phyloP scores from a whole-genome alignment of 2,888 invertebrate genomes.

The Tridacna crocea region DNA sequence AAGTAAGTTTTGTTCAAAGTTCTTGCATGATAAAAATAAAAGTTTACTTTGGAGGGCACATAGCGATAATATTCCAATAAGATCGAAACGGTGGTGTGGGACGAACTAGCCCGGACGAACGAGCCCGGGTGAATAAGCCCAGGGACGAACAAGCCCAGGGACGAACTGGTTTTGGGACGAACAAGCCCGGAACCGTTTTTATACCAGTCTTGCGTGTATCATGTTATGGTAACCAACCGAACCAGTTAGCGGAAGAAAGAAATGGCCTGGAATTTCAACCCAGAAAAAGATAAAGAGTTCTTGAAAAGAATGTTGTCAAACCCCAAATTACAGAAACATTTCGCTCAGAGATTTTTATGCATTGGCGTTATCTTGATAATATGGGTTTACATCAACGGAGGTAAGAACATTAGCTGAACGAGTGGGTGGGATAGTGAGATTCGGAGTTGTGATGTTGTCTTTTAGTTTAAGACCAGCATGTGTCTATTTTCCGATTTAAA shows the following conservation, averaged over 20 bases:
- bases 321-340: conserved; percentile 42
- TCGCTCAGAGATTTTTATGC: conserved; percentile 37
- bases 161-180: no score
- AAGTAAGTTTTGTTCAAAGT: no score
- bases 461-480: no score
- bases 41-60: no score
- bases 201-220: conserved; percentile 14
- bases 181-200: background rate
- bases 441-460: background rate
- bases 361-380: conserved; percentile 46
- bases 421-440: conserved; percentile 34
- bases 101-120: no score
- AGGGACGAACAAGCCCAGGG: no score
- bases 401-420: conserved; percentile 19
- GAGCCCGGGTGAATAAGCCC: no score
- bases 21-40: no score
- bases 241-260: background rate
- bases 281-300: conserved; percentile 8
- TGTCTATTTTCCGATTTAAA: no score
- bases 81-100: no score
- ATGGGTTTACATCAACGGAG: conserved; percentile 64
- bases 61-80: no score
- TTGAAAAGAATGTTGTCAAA: conserved; percentile 25
- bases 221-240: conserved; percentile 20
- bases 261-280: conserved; percentile 6